Evolutionary conservation across 2,888 invertebrate genomes (phyloP).

Genomic region (Eupithecia tripunctaria): DNA sequence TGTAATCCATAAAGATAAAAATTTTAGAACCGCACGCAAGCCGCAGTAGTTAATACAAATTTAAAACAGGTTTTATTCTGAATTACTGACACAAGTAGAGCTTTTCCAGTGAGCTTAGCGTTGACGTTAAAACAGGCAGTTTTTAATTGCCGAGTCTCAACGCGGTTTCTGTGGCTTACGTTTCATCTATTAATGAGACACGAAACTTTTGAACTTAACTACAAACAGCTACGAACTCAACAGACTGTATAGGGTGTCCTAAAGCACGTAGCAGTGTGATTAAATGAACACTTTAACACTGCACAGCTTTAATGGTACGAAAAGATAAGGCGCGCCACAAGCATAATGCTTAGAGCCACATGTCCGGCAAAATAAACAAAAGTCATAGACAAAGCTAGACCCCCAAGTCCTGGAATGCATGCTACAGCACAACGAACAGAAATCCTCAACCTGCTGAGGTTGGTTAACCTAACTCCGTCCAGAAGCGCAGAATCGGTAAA

Average conservation of each 20-base stretch:
- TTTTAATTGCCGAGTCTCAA: neutral
- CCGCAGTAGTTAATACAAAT: neutral
- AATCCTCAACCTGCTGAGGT: too few species aligned
- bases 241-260: neutral
- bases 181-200: neutral
- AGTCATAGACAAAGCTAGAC: too few species aligned
- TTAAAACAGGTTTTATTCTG: neutral
- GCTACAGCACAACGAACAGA: too few species aligned
- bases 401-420: too few species aligned
- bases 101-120: neutral
- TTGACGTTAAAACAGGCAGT: neutral
- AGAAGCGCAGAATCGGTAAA: too few species aligned
- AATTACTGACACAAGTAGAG: neutral
- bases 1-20: neutral
- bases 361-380: too few species aligned
- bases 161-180: neutral
- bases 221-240: neutral
- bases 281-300: neutral
- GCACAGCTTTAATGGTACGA: neutral
- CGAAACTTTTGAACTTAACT: neutral
- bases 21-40: neutral
- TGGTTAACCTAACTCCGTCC: too few species aligned
- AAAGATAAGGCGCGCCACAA: too few species aligned
- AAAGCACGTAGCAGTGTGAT: neutral
- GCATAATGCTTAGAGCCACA: too few species aligned